Evolutionary conservation across 64 coral and sea anemone species (phyloP), one percentile per base, ranked within the genome.

Genomic region (Trachythela sp.): DNA sequence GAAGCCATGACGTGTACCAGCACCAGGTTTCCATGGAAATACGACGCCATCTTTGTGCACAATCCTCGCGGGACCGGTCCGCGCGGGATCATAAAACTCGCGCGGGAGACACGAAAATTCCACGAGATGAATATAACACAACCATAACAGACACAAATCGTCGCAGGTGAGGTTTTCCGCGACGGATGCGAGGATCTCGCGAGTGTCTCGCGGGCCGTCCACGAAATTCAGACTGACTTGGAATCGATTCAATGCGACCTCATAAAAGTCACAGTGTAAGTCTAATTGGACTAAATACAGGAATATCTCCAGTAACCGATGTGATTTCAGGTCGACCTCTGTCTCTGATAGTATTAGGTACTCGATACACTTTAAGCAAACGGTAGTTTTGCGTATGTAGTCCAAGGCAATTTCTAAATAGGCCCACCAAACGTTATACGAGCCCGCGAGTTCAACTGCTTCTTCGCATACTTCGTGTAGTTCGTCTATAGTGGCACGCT

Each of bases 81-180:
- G 32, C 1, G 51, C 39, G 13, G 89, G 89, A 34, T 95, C 91
- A 89, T 93, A 99, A 91, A 91, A 95, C 11, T 70, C 52, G 2
- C 68, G 24, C 26, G 96, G 96, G 48, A 94, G 83, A n/a, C 91
- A 91, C 71, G 94, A 89, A 89, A 99, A 99, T 84, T 99, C 96
- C 42, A 94, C 91, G 24, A 99, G 89, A 85, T 99, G 89, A 24
- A 99, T 99, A n/a, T 99, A 99, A n/a, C 85, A 93, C 40, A 99
- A 86, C 96, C 96, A 99, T 2, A 92, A 80, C 13, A 93, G 68
- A 84, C 91, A 91, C 27, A 77, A 77, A 43, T 99, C 96, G 31
- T 80, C 37, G 75, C 75, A 35, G 20, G 37, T 34, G 15, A 80
- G 7, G 67, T 58, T 67, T 24, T 91, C 83, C 39, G 86, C 22